These are phyloP conservation scores for Porites rus DNA, from an alignment of 92 coral and sea anemone genomes.

Conservation along the genomic window DNA sequence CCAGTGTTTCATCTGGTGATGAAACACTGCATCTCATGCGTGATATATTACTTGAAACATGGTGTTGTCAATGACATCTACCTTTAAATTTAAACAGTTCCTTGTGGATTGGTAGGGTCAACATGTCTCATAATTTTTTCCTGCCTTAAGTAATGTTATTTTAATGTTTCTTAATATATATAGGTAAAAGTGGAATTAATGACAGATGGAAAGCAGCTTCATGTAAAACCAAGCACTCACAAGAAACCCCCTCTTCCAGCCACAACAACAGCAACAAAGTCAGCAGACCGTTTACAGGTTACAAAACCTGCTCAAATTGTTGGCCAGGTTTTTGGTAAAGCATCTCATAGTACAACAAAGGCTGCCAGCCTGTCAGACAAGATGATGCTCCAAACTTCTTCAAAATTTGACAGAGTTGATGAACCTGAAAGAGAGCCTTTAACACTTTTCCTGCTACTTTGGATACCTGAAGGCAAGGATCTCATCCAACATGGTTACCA, in stretches of 20 bases:
- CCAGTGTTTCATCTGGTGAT: no score
- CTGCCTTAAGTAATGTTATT: neutral
- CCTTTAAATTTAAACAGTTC: no score
- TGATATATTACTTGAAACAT: no score
- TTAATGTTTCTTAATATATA: neutral
- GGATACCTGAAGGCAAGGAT: conserved; percentile 94
- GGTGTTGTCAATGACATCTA: no score
- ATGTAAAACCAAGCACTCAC: conserved; percentile 28
- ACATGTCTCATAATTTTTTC: neutral
- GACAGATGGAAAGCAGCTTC: conserved; percentile 78
- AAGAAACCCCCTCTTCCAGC: conserved; percentile 62
- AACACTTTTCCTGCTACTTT: conserved; percentile 84
- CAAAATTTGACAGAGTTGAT: neutral
- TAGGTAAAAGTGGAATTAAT: conserved; percentile 78
- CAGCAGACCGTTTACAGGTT: conserved; percentile 22
- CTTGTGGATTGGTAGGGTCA: no score
- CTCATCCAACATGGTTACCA: conserved; percentile 59
- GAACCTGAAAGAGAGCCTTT: conserved; percentile 46
- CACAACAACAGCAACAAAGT: neutral
- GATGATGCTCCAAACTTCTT: neutral
- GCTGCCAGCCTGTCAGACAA: conserved; percentile 2
- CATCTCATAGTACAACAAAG: neutral
- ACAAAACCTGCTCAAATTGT: conserved; percentile 29
- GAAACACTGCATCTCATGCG: no score
- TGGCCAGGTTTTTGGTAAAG: conserved; percentile 8